phyloP scores from a whole-genome alignment of 2,113 vertebrate species.

The Lagopus leucura region DNA sequence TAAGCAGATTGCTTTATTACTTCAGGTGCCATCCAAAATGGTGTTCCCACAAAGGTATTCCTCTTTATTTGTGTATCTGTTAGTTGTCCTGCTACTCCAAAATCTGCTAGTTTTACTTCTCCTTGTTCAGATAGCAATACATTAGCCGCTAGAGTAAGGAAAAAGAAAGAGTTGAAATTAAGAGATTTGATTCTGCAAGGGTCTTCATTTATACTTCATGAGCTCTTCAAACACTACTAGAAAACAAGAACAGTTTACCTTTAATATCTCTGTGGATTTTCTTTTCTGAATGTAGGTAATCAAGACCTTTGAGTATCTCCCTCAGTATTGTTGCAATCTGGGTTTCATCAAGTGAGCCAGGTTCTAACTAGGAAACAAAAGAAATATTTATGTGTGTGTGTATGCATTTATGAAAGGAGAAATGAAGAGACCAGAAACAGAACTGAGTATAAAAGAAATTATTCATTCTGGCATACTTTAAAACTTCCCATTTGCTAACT shows the following conservation, averaged over 20 bases:
- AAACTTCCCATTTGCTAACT: not conserved
- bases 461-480: not conserved
- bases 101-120: slow-evolving; percentile 96
- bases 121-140: slow-evolving; percentile 96
- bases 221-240: not conserved
- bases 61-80: slow-evolving; percentile 98
- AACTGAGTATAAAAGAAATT: not conserved
- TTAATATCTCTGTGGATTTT: slow-evolving; percentile 99
- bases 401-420: not conserved
- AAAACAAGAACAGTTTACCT: slow-evolving; percentile 76
- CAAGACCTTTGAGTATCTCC: slow-evolving; percentile 96
- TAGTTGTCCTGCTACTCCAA: slow-evolving; percentile 96
- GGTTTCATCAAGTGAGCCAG: slow-evolving; percentile 91
- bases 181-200: not conserved
- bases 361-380: slow-evolving; percentile 86
- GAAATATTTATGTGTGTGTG: not conserved
- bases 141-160: slow-evolving; percentile 88
- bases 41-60: slow-evolving; percentile 97
- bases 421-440: not conserved
- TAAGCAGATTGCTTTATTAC: slow-evolving; percentile 98
- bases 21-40: slow-evolving; percentile 99
- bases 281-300: slow-evolving; percentile 98
- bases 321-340: slow-evolving; percentile 97
- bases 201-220: not conserved
- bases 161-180: slow-evolving; percentile 9